Conservation (phyloP, 37 sponge, comb jelly and placozoan species). For the Hexactinellida sp. region DNA sequence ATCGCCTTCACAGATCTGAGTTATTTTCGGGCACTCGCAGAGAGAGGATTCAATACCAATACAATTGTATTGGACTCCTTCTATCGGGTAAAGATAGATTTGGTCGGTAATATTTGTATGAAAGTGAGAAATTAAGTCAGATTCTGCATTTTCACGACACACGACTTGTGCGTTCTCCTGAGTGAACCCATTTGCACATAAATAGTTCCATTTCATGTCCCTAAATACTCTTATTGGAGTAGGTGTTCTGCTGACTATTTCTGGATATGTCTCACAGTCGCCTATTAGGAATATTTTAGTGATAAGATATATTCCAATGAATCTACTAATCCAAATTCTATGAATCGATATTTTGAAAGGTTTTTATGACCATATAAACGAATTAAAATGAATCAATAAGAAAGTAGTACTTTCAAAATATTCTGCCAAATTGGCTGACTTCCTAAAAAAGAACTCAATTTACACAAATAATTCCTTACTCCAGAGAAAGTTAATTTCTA, state of each 20-base stretch:
- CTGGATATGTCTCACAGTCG: background rate
- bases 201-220: background rate
- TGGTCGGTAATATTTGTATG: background rate
- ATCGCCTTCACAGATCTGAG: background rate
- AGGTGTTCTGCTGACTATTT: background rate
- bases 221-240: background rate
- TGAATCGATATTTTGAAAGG: too few species aligned
- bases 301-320: background rate
- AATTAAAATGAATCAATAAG: too few species aligned
- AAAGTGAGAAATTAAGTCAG: background rate
- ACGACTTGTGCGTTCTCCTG: background rate
- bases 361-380: too few species aligned
- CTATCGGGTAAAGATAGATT: background rate
- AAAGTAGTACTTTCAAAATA: too few species aligned
- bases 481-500: background rate
- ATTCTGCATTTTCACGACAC: background rate
- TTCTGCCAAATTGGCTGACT: too few species aligned
- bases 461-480: background rate
- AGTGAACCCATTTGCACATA: background rate
- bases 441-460: too few species aligned
- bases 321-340: background rate
- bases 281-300: background rate
- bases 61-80: background rate
- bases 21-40: background rate
- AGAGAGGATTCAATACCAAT: background rate